A percentile compares a stretch with the other conserved stretches of the same genome.
Conservation (phyloP, 2,888 invertebrate genomes). For the Pristionchus exspectatus region DNA sequence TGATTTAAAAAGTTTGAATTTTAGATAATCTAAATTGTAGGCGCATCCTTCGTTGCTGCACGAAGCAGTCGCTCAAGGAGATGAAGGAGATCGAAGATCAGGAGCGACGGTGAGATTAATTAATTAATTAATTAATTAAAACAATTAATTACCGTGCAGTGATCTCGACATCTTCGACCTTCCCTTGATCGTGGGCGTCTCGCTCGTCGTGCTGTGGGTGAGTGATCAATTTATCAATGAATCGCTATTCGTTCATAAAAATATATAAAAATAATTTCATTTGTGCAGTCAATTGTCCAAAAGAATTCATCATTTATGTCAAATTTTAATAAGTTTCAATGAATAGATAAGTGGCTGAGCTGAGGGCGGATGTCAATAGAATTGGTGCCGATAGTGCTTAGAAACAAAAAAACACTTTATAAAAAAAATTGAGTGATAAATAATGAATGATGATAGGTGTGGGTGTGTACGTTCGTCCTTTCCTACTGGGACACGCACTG, state of each 20-base stretch:
- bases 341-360: no score
- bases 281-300: no score
- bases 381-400: no score
- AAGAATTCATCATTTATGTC: not conserved
- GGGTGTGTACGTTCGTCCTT: slow-evolving; percentile 84
- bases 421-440: not conserved
- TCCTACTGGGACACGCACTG: slow-evolving; percentile 84
- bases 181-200: slow-evolving; percentile 91
- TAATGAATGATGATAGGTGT: slow-evolving; percentile 85
- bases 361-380: no score
- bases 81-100: slow-evolving; percentile 64
- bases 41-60: slow-evolving; percentile 64
- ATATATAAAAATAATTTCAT: not conserved
- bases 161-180: slow-evolving; percentile 86
- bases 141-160: not conserved
- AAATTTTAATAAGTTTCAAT: not conserved
- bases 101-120: slow-evolving; percentile 35
- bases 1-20: not conserved
- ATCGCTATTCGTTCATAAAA: not conserved
- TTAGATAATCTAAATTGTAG: not conserved
- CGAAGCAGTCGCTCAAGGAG: slow-evolving; percentile 71
- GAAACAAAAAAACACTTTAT: no score
- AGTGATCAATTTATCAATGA: slow-evolving; percentile 79
- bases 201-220: slow-evolving; percentile 89
- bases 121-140: not conserved